Conservation (phyloP, 2,888 invertebrate genomes). For the Pyralis farinalis region DNA sequence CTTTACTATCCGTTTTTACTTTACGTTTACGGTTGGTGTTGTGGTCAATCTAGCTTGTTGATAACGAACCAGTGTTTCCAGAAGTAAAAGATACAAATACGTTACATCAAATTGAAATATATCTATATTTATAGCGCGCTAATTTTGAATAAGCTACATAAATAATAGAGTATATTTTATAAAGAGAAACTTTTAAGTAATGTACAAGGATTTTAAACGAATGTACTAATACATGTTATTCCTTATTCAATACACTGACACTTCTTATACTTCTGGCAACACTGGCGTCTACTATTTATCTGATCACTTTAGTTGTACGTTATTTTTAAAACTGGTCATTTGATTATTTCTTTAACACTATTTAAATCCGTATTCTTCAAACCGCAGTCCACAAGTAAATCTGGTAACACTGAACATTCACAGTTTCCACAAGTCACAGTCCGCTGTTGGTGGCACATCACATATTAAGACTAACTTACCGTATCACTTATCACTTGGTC, state of each 20-base stretch:
- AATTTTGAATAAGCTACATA: no score
- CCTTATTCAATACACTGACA: background rate
- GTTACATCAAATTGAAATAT: no score
- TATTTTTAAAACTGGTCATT: background rate
- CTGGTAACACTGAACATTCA: slow-evolving; percentile 66
- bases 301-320: background rate
- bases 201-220: no score
- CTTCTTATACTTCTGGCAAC: background rate
- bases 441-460: slow-evolving; percentile 56
- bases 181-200: no score
- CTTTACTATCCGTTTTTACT: no score
- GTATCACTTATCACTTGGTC: slow-evolving; percentile 79
- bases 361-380: slow-evolving; percentile 12
- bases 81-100: slow-evolving; percentile 1
- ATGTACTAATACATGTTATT: no score
- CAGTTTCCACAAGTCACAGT: slow-evolving; percentile 66
- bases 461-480: slow-evolving; percentile 64
- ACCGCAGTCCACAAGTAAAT: slow-evolving; percentile 23
- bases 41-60: background rate
- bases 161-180: no score
- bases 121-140: no score
- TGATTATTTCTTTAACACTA: slow-evolving; percentile 1
- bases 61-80: background rate
- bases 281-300: background rate
- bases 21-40: no score